Evolutionary conservation across 2,888 invertebrate species (phyloP).

Genomic region (Mongoloraphidia duomilia): DNA sequence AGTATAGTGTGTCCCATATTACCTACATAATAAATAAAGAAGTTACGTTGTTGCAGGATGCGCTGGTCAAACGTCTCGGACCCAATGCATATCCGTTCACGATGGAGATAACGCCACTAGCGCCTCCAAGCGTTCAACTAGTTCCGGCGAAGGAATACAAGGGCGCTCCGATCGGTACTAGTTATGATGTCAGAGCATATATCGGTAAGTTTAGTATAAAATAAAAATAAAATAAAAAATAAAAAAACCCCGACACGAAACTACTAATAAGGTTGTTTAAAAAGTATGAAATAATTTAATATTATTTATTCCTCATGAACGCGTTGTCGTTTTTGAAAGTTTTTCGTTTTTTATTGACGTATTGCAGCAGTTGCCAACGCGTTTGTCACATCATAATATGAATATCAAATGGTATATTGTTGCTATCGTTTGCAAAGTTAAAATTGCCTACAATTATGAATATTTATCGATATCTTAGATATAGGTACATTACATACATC

Average conservation of each 20-base stretch:
- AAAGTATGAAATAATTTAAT: not conserved
- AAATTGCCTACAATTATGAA: too few species aligned
- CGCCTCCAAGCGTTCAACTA: conserved; percentile 82
- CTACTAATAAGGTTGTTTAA: too few species aligned
- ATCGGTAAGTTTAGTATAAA: conserved; percentile 49
- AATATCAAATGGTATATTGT: too few species aligned
- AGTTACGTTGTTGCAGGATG: conserved; percentile 46
- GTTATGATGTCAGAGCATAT: conserved; percentile 76
- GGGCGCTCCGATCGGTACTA: conserved; percentile 82
- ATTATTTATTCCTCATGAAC: too few species aligned
- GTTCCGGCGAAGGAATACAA: conserved; percentile 84
- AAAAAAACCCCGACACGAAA: too few species aligned
- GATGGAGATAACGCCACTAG: conserved; percentile 64
- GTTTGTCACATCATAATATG: too few species aligned
- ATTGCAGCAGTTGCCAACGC: too few species aligned
- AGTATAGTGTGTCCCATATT: not conserved
- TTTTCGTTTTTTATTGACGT: too few species aligned
- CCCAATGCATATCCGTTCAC: conserved; percentile 69
- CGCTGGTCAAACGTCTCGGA: conserved; percentile 61
- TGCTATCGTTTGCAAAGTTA: too few species aligned
- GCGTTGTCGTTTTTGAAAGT: too few species aligned
- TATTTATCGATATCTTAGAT: not conserved
- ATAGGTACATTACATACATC: not conserved
- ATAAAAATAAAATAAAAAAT: too few species aligned
- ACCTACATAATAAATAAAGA: not conserved